Evolutionary conservation across 2,888 invertebrate species (phyloP).

Genomic region (Teleogryllus oceanicus): DNA sequence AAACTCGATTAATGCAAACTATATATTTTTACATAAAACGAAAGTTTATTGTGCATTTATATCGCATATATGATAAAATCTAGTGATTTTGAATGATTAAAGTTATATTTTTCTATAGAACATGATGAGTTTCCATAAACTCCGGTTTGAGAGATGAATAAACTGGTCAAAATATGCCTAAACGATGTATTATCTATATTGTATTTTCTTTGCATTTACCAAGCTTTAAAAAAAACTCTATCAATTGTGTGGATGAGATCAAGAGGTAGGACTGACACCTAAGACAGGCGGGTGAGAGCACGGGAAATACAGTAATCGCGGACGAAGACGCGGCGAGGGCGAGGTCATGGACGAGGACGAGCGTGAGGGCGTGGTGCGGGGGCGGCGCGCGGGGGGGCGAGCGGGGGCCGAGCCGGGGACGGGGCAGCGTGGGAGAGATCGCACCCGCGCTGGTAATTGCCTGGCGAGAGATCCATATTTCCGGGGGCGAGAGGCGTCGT

Average conservation of each 20-base stretch:
- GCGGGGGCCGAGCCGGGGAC: neutral
- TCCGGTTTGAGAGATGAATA: too few species aligned
- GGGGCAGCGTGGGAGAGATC: neutral
- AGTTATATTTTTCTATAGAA: too few species aligned
- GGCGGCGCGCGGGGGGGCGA: neutral
- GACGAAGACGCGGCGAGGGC: neutral
- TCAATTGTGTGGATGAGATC: neutral
- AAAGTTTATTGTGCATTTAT: too few species aligned
- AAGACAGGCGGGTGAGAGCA: neutral
- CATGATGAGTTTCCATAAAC: too few species aligned
- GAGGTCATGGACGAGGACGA: neutral
- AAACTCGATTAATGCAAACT: too few species aligned
- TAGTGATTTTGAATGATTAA: too few species aligned
- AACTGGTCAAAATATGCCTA: too few species aligned
- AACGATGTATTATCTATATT: too few species aligned
- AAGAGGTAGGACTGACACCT: neutral
- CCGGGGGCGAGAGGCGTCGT: neutral
- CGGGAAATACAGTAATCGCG: neutral
- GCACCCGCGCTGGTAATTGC: conserved; percentile 7
- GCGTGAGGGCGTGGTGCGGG: neutral
- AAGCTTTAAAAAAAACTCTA: too few species aligned
- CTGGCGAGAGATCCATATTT: neutral
- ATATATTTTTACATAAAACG: too few species aligned
- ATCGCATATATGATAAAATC: too few species aligned
- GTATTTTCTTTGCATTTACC: too few species aligned